Evolutionary conservation across 2,113 vertebrate genomes (phyloP).

Genomic region (Pristiophorus japonicus): DNA sequence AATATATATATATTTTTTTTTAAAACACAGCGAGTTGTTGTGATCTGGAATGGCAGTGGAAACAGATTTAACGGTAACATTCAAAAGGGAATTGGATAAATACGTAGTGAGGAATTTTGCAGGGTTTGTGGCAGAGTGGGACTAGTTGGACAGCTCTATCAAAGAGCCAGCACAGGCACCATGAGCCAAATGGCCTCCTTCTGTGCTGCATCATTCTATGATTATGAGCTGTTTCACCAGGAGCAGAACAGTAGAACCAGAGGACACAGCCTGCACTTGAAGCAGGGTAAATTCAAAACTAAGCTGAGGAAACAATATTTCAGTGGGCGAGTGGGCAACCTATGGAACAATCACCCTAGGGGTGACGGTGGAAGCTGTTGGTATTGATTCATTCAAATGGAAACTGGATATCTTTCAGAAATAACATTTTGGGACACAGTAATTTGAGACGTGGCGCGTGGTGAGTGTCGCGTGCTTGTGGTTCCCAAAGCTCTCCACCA

Average conservation of each 20-base stretch:
- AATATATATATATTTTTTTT: not conserved
- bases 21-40: too few relatives aligned
- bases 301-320: not conserved
- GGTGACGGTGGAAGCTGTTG: too few relatives aligned
- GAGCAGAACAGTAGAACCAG: not conserved
- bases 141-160: not conserved
- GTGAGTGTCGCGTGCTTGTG: not conserved
- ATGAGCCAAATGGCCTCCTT: not conserved
- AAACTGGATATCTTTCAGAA: too few relatives aligned
- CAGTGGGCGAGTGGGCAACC: not conserved
- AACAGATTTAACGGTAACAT: not conserved
- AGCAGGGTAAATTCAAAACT: not conserved
- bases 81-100: not conserved
- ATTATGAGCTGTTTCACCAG: not conserved
- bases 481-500: not conserved
- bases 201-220: not conserved
- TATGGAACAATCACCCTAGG: not conserved
- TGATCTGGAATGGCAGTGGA: not conserved
- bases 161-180: not conserved
- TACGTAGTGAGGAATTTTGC: not conserved
- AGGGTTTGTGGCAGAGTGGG: not conserved
- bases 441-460: not conserved
- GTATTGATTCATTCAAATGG: too few relatives aligned
- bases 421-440: too few relatives aligned
- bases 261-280: not conserved